Base-by-base conservation (phyloP, 2,888 invertebrate species). In the Lochmaea capreae region DNA sequence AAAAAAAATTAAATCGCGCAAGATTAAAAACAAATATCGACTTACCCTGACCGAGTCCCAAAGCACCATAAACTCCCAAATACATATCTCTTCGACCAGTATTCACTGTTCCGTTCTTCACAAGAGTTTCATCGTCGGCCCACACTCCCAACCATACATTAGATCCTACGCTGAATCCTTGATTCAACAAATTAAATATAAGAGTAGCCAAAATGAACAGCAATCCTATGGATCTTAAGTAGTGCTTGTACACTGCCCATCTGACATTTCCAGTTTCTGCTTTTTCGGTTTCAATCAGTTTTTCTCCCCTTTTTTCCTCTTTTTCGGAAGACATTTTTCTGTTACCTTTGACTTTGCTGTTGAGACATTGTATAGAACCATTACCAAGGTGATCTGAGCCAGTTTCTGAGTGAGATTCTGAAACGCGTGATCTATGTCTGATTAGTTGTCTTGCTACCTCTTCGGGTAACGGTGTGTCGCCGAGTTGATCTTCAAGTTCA, bases 201-300 rank as follows among this genome's bases (percentile, higher is more conserved):
- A 97, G 88, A 2, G 97, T 95, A 12, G 92, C 87, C 16, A 93
- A 85, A 0, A 93, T 91, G 68, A 95, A 89, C 67, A 93, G 88
- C 81, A 95, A 87, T 57, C 98, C 97, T 78, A 97, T 94, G 63
- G 95, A 94, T 86, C 91, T 91, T 79, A 97, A 89, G 86, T 98
- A 99, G 86, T 96, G 94, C 81, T 94, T 91, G 88, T 98, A 98
- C 0, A 98, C 97, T 74, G 89, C 88, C 90, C 93, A 92, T 87
- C 96, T 95, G 2, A 99, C 96, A 84, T 94, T 95, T 82, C 98
- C 98, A 0, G 95, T 97, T 89, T 97, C 96, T 0, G 97, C 90
- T 86, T 94, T 96, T 85, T 98, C 98, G 0, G 90, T 91, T 87
- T 97, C 96, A 77, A 98, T 97, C 9, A 98, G 89, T 87, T 95